Evolutionary conservation across 2,888 invertebrate genomes (phyloP).

Genomic region (Elysia crispata): DNA sequence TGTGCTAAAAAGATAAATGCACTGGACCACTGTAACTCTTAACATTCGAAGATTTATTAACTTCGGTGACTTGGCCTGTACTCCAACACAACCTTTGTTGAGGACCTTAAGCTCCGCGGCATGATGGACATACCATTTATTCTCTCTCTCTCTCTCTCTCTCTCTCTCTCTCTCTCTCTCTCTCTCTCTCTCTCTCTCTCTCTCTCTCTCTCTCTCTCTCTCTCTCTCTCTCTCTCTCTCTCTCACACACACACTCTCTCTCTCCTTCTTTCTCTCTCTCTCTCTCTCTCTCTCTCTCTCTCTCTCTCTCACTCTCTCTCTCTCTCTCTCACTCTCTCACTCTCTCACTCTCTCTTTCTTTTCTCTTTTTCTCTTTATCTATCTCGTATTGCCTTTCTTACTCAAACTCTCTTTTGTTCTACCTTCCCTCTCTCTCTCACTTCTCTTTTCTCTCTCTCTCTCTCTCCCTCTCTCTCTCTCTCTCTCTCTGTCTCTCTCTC

Average conservation of each 20-base stretch:
- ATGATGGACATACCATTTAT: too few species aligned
- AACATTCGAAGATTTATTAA: too few species aligned
- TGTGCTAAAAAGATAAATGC: too few species aligned
- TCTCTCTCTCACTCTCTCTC: conserved; percentile 28
- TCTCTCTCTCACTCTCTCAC: neutral
- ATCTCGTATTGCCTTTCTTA: too few species aligned
- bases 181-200: conserved; percentile 2
- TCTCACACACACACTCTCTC: conserved; percentile 5
- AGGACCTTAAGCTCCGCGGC: too few species aligned
- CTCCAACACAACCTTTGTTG: too few species aligned
- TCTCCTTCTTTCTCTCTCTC: conserved; percentile 12
- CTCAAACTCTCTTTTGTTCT: too few species aligned
- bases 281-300: conserved; percentile 32
- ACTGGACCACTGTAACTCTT: too few species aligned
- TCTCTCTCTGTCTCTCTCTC: neutral
- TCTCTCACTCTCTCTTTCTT: neutral
- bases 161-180: conserved; percentile 20
- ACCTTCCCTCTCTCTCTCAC: too few species aligned
- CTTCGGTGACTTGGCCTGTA: too few species aligned
- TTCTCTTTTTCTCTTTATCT: too few species aligned
- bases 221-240: conserved; percentile 17
- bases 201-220: conserved; percentile 5
- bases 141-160: conserved; percentile 9
- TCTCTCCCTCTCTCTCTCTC: neutral
- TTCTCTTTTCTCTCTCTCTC: neutral